These are phyloP conservation scores for Xanthostigma xanthostigma DNA, from an alignment of 2,888 invertebrate species.

Conservation along the genomic window DNA sequence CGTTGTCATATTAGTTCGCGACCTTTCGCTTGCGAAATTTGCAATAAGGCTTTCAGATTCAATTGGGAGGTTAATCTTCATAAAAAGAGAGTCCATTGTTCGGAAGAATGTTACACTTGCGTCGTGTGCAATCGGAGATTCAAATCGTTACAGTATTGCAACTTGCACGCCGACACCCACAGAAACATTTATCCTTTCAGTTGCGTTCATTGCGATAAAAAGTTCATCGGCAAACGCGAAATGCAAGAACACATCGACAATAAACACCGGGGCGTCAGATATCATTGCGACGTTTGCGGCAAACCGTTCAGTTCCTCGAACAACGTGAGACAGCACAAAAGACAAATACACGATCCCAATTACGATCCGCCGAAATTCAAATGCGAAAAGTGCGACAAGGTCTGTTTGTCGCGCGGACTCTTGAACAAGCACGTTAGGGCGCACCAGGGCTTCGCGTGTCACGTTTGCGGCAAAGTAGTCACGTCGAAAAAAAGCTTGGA, in stretches of 20 bases:
- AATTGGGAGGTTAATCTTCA: slow-evolving; percentile 26
- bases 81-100: slow-evolving; percentile 4
- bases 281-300: slow-evolving; percentile 18
- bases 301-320: neutral
- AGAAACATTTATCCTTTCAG: too few species aligned
- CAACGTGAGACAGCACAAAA: neutral
- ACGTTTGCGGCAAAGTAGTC: slow-evolving; percentile 34
- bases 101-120: too few species aligned
- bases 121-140: too few species aligned
- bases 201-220: too few species aligned
- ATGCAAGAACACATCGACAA: too few species aligned
- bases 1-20: neutral
- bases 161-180: too few species aligned
- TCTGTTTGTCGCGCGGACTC: slow-evolving; percentile 15
- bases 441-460: slow-evolving; percentile 27
- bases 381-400: slow-evolving; percentile 21
- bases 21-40: slow-evolving; percentile 8
- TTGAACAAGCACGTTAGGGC: slow-evolving; percentile 14
- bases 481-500: slow-evolving; percentile 31
- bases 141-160: too few species aligned
- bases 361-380: slow-evolving; percentile 16
- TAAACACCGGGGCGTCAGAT: slow-evolving; percentile 26
- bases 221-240: too few species aligned
- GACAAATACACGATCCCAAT: slow-evolving; percentile 13
- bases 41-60: slow-evolving; percentile 11